These are phyloP conservation scores for Peromyscus nudipes DNA, from an alignment of 2,797 vertebrate species.

Conservation along the genomic window DNA sequence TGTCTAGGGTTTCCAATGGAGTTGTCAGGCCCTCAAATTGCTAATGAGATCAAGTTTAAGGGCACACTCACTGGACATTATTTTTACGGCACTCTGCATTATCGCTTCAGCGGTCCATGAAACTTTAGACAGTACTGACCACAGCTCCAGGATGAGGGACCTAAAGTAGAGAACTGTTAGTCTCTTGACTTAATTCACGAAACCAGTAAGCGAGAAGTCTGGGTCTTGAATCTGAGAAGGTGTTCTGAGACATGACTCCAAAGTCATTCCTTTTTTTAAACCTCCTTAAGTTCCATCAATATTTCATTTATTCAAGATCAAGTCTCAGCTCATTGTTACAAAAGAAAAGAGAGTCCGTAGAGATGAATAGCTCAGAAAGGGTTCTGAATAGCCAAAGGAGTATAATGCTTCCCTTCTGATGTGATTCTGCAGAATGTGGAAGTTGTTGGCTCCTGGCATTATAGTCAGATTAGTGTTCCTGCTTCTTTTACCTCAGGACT, in stretches of 20 bases:
- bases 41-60: background rate
- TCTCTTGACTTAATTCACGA: background rate
- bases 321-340: background rate
- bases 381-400: background rate
- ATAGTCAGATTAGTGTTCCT: background rate
- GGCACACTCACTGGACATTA: background rate
- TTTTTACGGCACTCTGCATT: background rate
- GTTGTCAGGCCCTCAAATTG: conserved; percentile 4
- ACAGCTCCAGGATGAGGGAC: background rate
- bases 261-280: background rate
- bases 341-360: background rate
- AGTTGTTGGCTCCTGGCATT: background rate
- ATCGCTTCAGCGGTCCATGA: background rate
- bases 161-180: background rate
- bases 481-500: background rate
- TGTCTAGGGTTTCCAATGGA: background rate
- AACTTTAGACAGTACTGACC: background rate
- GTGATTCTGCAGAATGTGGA: background rate
- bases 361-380: background rate
- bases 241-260: background rate
- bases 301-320: background rate
- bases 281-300: background rate
- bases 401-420: background rate
- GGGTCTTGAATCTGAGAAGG: background rate
- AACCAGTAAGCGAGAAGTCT: background rate